Evolutionary conservation across 2,888 invertebrate species (phyloP).

Genomic region (Pseudococcus viburni): DNA sequence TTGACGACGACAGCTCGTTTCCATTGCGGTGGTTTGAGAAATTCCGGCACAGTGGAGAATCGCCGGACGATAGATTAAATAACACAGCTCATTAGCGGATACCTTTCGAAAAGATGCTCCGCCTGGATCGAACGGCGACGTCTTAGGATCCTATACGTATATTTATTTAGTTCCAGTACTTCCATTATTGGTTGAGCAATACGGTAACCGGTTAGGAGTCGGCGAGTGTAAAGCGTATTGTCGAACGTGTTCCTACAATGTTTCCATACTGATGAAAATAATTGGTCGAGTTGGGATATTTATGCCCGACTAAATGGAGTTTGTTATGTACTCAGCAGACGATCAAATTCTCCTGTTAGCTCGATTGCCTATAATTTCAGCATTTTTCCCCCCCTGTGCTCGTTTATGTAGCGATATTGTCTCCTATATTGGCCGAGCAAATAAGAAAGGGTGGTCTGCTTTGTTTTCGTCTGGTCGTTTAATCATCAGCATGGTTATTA

Average conservation of each 20-base stretch:
- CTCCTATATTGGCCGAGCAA: too few relatives aligned
- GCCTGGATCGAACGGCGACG: neutral
- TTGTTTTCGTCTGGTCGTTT: neutral
- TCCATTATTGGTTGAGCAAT: slow-evolving; percentile 58
- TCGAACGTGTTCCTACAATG: slow-evolving; percentile 53
- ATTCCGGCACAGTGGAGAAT: neutral
- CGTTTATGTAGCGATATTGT: too few relatives aligned
- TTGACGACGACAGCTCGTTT: neutral
- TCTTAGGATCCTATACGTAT: slow-evolving; percentile 1
- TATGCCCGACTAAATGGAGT: slow-evolving; percentile 44
- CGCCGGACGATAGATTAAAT: slow-evolving; percentile 23
- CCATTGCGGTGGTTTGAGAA: neutral
- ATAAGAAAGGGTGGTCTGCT: neutral
- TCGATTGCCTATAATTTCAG: too few relatives aligned
- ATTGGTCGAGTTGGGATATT: slow-evolving; percentile 44
- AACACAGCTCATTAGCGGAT: slow-evolving; percentile 49
- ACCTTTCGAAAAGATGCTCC: neutral
- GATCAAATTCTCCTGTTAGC: too few relatives aligned
- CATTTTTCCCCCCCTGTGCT: too few relatives aligned
- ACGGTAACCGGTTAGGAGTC: slow-evolving; percentile 44
- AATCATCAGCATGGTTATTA: neutral
- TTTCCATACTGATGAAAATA: slow-evolving; percentile 53
- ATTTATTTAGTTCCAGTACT: slow-evolving; percentile 36
- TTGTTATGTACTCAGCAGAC: slow-evolving; percentile 15
- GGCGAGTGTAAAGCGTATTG: slow-evolving; percentile 50